Base-by-base conservation (phyloP, 2,797 vertebrate species). In the Chloroceryle amazona region DNA sequence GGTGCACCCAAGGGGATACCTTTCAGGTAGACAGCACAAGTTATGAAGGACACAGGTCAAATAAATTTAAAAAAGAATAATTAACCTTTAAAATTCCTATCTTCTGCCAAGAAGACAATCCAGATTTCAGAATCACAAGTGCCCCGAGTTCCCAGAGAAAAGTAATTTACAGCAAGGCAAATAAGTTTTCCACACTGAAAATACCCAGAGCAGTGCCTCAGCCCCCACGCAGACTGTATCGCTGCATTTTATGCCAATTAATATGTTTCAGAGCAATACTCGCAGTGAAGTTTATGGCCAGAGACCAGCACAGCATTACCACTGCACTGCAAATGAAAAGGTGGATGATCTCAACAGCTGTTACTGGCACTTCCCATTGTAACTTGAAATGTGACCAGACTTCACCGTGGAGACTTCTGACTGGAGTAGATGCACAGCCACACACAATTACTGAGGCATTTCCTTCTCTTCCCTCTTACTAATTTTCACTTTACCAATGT, bases 171-270 rank as follows among this genome's bases (percentile, higher is more conserved):
- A 80, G 60, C 19, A 71, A 67, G 31, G 3, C 28, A 55, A 11
- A 5, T 9, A 78, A 80, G 14, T 9, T 29, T 42, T 74, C 16
- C 14, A 9, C 12, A 9, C 31, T 13, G 35, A 54, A 71, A 62
- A 57, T 0, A 29, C 2, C 22, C 37, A 26, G 51, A 41, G 41
- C 60, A 37, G n/a, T 3, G 15, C 42, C 41, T 57, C 19, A 60
- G 21, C 39, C 39, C 39, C 39, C 39, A 41, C 39, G 6, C 39
- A 41, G 39, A 29, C 2, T 5, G 4, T 0, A 25, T 1, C 52
- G 52, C 49, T 37, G 33, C 28, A 20, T 55, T 62, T 76, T n/a
- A 51, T 9, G 16, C 12, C 61, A 19, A 1, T 5, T 7, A 42
- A 41, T 28, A 4, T 1, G 12, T 51, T 82, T 51, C 71, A 47